Evolutionary conservation across 1,140 invertebrate genomes (phyloP), one percentile per base, ranked within the genome.

Genomic region (Drosophila chauvacae): DNA sequence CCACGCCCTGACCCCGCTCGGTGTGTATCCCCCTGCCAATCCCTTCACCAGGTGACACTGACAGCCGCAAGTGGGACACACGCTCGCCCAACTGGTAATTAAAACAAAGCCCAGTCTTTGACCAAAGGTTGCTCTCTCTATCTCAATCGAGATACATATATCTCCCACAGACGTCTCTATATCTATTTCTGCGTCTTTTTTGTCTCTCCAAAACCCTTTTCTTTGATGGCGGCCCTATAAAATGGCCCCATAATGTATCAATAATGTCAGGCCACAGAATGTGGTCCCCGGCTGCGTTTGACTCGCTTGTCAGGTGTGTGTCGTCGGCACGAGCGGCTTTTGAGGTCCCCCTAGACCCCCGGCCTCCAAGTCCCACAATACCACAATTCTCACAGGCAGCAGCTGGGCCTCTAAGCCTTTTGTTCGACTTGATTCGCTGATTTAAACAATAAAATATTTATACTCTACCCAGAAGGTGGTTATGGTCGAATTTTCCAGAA

Each of bases 211-310:
- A 61, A 48, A n/a, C 42, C 81, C 77, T 78, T 81, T 77, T 35
- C 62, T 78, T 85, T 70, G 61, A 80, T 57, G 47, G 55, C 56
- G 75, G 58, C 75, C 70, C 76, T 59, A 80, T 88, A 80, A 87
- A 88, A 70, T 59, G 68, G 77, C 66, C 76, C 68, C 80, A 70
- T 88, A 88, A 83, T 87, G 83, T 83, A 83, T 76, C 82, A 83
- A 83, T 83, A 83, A 76, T 83, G 80, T 78, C 75, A 62, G 65
- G 39, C 51, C 74, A 68, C 77, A 82, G 62, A 64, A 82, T 86
- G 75, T 51, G 70, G 65, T 60, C 64, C 41, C 35, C 39, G 39
- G 51, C 77, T 83, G 60, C 68, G 45, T 75, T 62, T 42, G 47
- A 41, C 48, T 68, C 69, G 65, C 57, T 61, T 69, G 80, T 86